These are phyloP conservation scores for Galeopsomyia nigrocyanea DNA, from an alignment of 2,888 invertebrate genomes.

Conservation along the genomic window DNA sequence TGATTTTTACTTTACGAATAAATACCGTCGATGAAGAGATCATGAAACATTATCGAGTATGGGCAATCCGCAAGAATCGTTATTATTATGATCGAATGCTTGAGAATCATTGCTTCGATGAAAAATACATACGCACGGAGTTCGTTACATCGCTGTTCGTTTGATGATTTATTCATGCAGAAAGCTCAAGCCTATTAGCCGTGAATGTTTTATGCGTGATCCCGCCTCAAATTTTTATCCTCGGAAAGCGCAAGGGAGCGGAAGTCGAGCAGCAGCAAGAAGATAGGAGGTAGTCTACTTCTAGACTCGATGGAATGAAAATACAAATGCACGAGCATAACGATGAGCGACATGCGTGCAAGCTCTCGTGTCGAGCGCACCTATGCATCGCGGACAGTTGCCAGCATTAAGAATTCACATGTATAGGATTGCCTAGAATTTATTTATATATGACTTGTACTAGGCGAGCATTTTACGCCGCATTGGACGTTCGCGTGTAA, in stretches of 20 bases:
- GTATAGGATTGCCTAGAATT: constrained; percentile 48
- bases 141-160: constrained; percentile 1
- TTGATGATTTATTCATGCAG: constrained; percentile 12
- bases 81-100: not conserved
- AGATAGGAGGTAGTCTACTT: not conserved
- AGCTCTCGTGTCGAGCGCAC: constrained; percentile 39
- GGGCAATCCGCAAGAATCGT: not conserved
- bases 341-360: constrained; percentile 11
- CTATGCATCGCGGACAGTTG: constrained; percentile 49
- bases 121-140: not conserved
- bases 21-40: too few species aligned
- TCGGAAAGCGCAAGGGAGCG: not conserved
- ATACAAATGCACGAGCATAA: constrained; percentile 7
- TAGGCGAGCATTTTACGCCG: not conserved
- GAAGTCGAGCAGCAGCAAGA: not conserved
- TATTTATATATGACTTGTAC: constrained; percentile 58
- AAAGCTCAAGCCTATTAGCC: not conserved
- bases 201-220: constrained; percentile 7
- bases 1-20: too few species aligned
- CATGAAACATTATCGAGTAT: too few species aligned
- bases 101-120: constrained; percentile 1
- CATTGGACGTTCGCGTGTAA: too few species aligned
- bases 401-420: constrained; percentile 63
- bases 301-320: not conserved
- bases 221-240: not conserved